Evolutionary conservation across 2,888 invertebrate genomes (phyloP), one percentile per base, ranked within the genome.

Genomic region (Peribatodes rhomboidaria): DNA sequence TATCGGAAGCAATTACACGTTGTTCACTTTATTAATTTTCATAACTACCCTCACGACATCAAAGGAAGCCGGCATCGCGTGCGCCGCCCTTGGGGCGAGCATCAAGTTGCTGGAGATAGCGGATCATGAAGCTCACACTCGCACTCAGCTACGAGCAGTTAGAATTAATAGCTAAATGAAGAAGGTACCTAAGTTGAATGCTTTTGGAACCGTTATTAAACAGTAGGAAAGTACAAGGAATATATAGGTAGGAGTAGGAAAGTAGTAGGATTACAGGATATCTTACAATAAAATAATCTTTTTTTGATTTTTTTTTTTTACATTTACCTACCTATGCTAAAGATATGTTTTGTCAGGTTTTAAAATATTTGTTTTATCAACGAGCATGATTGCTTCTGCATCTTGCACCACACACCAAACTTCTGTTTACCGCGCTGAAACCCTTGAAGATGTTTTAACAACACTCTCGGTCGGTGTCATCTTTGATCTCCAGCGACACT

Each of bases 1-100:
- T 90, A 91, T 92, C 92, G 92, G 92, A 92, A 92, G 92, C 91
- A 88, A 92, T 93, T 92, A 93, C 89, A 88, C 78, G 87, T 85
- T 85, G 86, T 85, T 84, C 86, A 84, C 86, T 92, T 92, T 92
- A 93, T 92, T 92, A 92, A 92, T 92, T 92, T 92, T 82, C 90
- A 89, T 92, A 92, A 92, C 92, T 90, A 91, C 90, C 90, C 89
- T 84, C 78, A 77, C 80, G 84, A 90, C 88, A 86, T 93, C 91
- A 93, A 92, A 92, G 87, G 80, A 79, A 71, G 82, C 90, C 90
- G 92, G 69, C 71, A 77, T 82, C 78, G 81, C 82, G 79, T 81
- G 83, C 74, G 77, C 81, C 76, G 80, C 80, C 77, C 79, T 69
- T 50, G 56, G 3, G 22, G 39, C 8, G 14, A 56, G 75, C 67